These are phyloP conservation scores for Cliona cf. orientalis DNA, from an alignment of 37 sponge, comb jelly and placozoan genomes.

Conservation along the genomic window DNA sequence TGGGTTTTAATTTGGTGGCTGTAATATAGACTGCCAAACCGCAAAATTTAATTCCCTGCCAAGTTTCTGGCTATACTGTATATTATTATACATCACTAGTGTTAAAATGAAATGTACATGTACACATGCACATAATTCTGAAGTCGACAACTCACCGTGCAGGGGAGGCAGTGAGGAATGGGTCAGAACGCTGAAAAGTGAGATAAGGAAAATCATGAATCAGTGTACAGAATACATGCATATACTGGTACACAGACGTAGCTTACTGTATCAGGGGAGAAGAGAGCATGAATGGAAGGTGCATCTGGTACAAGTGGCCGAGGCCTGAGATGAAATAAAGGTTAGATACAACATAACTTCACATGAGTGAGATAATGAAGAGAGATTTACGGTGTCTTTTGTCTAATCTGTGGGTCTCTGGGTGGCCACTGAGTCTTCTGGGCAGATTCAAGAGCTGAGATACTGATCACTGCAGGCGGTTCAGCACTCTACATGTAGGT, in stretches of 20 bases:
- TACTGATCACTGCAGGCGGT: slow-evolving; percentile 29
- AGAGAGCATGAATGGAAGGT: slow-evolving; percentile 9
- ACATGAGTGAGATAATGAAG: not conserved
- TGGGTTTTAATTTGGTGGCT: no score
- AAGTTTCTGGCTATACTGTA: not conserved
- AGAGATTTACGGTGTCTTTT: slow-evolving; percentile 30
- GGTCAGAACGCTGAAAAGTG: slow-evolving; percentile 33
- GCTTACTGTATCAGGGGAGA: slow-evolving; percentile 52
- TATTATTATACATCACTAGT: not conserved
- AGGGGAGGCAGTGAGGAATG: slow-evolving; percentile 61
- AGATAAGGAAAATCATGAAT: not conserved
- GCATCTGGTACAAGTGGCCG: slow-evolving; percentile 14
- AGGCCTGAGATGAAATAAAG: slow-evolving; percentile 7
- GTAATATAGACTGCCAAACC: no score
- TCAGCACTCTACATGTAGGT: slow-evolving; percentile 45
- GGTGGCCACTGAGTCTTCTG: slow-evolving; percentile 66
- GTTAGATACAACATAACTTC: not conserved
- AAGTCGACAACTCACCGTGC: not conserved
- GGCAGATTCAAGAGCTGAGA: slow-evolving; percentile 55
- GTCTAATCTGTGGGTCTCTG: slow-evolving; percentile 3
- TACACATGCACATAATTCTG: not conserved
- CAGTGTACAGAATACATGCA: not conserved
- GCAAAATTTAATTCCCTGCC: no score
- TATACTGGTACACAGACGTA: not conserved
- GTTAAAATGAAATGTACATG: not conserved